Conservation (phyloP, 1,140 invertebrate genomes). For the Hormaphis cornu region DNA sequence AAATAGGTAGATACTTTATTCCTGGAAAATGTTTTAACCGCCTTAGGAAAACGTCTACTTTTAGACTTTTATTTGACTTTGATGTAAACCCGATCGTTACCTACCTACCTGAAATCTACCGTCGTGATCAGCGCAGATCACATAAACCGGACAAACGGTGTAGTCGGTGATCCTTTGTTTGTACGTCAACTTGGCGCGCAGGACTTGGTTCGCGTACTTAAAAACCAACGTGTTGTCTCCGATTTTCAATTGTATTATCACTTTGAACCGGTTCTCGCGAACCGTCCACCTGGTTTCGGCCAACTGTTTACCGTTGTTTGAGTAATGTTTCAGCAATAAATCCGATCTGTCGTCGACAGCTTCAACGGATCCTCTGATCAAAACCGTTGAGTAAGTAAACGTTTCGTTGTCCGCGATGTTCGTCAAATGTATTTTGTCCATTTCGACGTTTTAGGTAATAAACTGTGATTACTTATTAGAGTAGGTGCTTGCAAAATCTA, state of each 20-base stretch:
- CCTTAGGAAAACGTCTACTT: too few species aligned
- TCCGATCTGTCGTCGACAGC: neutral
- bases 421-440: slow-evolving; percentile 8
- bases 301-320: slow-evolving; percentile 4
- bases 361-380: slow-evolving; percentile 35
- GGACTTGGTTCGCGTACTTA: slow-evolving; percentile 12
- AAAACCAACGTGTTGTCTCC: slow-evolving; percentile 35
- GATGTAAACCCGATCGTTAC: neutral
- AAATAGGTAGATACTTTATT: too few species aligned
- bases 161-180: slow-evolving; percentile 33
- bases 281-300: slow-evolving; percentile 33
- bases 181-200: slow-evolving; percentile 30
- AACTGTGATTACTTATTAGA: too few species aligned
- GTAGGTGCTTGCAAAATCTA: too few species aligned
- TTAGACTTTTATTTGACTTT: neutral
- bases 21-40: too few species aligned
- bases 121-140: slow-evolving; percentile 64
- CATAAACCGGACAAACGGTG: slow-evolving; percentile 58
- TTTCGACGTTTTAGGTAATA: neutral
- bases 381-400: slow-evolving; percentile 32
- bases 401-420: slow-evolving; percentile 32
- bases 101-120: slow-evolving; percentile 63
- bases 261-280: slow-evolving; percentile 34
- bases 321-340: slow-evolving; percentile 15
- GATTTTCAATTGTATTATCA: slow-evolving; percentile 34